A percentile compares a stretch with the other conserved stretches of the same genome.
Conservation (phyloP, 2,113 vertebrate genomes). For the Trematocara macrostoma region DNA sequence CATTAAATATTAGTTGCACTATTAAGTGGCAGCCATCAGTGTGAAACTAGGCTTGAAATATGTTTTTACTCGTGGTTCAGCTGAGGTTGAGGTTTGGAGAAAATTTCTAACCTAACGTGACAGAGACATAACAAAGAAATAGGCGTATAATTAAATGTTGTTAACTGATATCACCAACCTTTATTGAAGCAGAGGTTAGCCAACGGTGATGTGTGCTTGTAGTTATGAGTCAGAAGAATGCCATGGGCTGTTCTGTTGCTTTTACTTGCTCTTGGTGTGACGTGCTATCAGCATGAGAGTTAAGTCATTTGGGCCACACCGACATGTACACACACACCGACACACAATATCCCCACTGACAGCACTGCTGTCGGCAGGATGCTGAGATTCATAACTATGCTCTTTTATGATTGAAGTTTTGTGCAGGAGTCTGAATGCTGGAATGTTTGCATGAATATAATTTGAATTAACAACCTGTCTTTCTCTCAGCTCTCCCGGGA, state of each 20-base stretch:
- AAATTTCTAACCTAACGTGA: background rate
- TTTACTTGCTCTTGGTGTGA: slow-evolving; percentile 55
- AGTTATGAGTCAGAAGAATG: slow-evolving; percentile 29
- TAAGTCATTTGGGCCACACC: slow-evolving; percentile 32
- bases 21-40: background rate
- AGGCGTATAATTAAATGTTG: background rate
- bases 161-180: background rate
- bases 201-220: slow-evolving; percentile 24
- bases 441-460: background rate
- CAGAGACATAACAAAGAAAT: background rate
- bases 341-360: background rate
- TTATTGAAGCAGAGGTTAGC: slow-evolving; percentile 31
- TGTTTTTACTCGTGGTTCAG: background rate
- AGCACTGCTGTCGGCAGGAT: slow-evolving; percentile 1
- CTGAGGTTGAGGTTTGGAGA: background rate
- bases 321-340: background rate
- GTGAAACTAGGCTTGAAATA: background rate
- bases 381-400: background rate
- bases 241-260: slow-evolving; percentile 22
- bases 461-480: background rate
- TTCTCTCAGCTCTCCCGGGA: slow-evolving; percentile 53
- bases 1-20: background rate
- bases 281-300: slow-evolving; percentile 39
- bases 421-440: background rate
- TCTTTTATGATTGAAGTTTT: background rate